A percentile compares a stretch with the other conserved stretches of the same genome.
phyloP scores from a whole-genome alignment of 2,888 invertebrate genomes.

The Scaeva pyrastri region DNA sequence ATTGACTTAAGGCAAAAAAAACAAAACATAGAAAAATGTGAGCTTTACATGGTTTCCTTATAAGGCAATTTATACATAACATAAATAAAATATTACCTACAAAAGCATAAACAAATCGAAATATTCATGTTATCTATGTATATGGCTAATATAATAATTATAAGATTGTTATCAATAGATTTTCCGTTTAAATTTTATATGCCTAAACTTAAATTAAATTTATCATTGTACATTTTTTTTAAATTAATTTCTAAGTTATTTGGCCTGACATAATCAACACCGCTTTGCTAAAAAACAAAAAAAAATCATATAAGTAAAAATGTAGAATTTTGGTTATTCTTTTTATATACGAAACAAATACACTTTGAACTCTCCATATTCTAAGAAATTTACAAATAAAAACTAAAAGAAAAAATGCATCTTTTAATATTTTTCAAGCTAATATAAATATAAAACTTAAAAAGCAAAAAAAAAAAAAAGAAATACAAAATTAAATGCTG shows the following conservation, averaged over 20 bases:
- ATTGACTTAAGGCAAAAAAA: conserved; percentile 40
- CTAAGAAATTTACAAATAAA: conserved; percentile 47
- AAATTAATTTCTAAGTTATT: conserved; percentile 64
- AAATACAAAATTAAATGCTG: conserved; percentile 25
- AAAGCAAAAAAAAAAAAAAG: neutral
- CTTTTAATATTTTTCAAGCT: conserved; percentile 63
- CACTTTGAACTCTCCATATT: conserved; percentile 61
- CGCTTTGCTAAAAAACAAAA: conserved; percentile 56
- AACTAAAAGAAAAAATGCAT: conserved; percentile 20
- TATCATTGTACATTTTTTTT: conserved; percentile 37
- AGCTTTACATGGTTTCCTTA: conserved; percentile 82
- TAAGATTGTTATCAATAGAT: conserved; percentile 52
- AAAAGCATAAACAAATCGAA: neutral
- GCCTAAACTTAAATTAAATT: neutral
- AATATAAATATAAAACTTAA: conserved; percentile 26
- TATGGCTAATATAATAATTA: conserved; percentile 9
- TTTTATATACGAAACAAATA: conserved; percentile 40
- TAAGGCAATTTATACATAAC: conserved; percentile 73
- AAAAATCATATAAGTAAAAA: neutral
- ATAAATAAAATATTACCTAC: conserved; percentile 14
- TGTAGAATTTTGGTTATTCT: conserved; percentile 49
- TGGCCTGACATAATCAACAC: conserved; percentile 69
- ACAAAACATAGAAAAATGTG: conserved; percentile 77
- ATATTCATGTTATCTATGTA: conserved; percentile 57
- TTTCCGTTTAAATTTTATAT: conserved; percentile 28